Base-by-base conservation (phyloP, 2,888 invertebrate species). In the Smittia sp. region DNA sequence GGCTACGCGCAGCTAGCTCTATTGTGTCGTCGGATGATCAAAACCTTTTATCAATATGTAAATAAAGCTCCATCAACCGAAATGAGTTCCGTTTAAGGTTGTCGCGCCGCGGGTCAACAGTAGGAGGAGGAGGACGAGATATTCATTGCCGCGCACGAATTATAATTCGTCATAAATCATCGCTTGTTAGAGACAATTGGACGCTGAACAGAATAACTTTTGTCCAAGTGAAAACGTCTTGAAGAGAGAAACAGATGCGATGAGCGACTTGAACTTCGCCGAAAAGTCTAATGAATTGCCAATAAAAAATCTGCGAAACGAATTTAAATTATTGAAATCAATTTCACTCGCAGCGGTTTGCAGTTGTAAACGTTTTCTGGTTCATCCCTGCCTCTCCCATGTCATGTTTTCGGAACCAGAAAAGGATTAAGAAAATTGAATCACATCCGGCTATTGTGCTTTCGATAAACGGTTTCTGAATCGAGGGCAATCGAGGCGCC, bases 401-500 rank as follows among this genome's bases (percentile, higher is more conserved):
- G 46, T n/a, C 13, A 13, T 15, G 6, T 46, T 46, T 46, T 46
- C 9, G 15, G 13, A 46, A 46, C 46, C 6, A 46, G 13, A 46
- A 46, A 46, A 46, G 46, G 46, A 46, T 46, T 46, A 46, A 46
- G 46, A 11, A 11, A 46, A 46, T 39, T 11, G 46, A 46, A 46
- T 13, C 9, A 15, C 13, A 46, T 46, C 11, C n/a, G 15, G 6
- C 46, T 11, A 46, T 32, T 32, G 32, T 32, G 32, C 3, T 32
- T 3, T 32, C 32, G 32, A 32, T 32, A 32, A 32, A 32, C n/a
- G n/a, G 52, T 58, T 58, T 58, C 2, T 58, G 58, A 58, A 58
- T 6, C 22, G 58, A 58, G 58, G 58, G 58, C n/a, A 58, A 58
- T 58, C 13, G 18, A 58, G 58, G 58, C 18, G 58, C 58, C 58